Conservation (phyloP, 2,797 vertebrate species). For the Anguilla marmorata region DNA sequence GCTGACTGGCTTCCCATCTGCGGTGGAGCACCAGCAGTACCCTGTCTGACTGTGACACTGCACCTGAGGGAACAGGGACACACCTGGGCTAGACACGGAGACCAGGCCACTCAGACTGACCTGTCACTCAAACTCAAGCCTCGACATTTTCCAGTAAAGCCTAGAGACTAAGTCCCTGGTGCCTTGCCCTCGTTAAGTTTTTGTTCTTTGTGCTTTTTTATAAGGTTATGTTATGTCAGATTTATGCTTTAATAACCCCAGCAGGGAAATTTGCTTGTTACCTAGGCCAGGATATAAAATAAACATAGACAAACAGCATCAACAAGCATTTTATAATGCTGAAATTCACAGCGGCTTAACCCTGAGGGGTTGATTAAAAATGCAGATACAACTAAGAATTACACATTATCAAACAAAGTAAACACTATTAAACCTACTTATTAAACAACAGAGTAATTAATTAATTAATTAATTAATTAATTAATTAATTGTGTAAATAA, state of each 20-base stretch:
- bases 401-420: neutral
- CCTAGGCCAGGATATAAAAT: neutral
- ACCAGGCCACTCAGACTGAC: neutral
- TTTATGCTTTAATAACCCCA: neutral
- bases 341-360: neutral
- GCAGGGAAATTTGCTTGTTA: neutral
- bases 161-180: neutral
- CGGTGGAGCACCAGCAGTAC: constrained; percentile 69
- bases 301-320: neutral
- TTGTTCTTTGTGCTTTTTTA: neutral
- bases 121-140: neutral
- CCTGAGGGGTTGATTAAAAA: constrained; percentile 3
- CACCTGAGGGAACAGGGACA: neutral
- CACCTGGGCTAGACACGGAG: neutral
- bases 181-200: neutral
- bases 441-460: neutral
- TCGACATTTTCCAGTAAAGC: too few species aligned
- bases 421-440: neutral
- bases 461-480: neutral
- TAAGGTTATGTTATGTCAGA: neutral
- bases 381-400: neutral
- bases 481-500: neutral
- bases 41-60: constrained; percentile 58
- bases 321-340: neutral
- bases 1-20: constrained; percentile 66